A percentile compares a stretch with the other conserved stretches of the same genome.
phyloP scores from a whole-genome alignment of 1,140 invertebrate genomes.

The Ips typographus region DNA sequence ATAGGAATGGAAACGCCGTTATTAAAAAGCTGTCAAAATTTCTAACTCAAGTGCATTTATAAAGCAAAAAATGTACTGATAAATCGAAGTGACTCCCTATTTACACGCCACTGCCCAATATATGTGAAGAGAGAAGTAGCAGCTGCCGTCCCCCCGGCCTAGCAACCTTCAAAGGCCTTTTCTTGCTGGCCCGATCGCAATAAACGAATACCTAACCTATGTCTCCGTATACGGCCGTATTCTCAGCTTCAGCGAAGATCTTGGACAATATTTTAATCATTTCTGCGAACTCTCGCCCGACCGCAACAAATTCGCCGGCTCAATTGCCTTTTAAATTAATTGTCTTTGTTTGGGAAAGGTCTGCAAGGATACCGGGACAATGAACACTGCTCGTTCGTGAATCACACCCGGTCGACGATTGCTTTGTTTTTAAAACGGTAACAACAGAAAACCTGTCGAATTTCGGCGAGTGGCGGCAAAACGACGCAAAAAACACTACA shows the following conservation, averaged over 20 bases:
- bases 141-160: neutral
- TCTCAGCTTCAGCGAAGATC: neutral
- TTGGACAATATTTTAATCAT: conserved; percentile 4
- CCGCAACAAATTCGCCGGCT: neutral
- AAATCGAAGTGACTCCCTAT: too few species aligned
- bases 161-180: conserved; percentile 3
- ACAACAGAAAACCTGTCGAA: too few species aligned
- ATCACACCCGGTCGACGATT: neutral
- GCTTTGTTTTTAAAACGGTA: neutral
- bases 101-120: too few species aligned
- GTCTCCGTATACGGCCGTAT: neutral
- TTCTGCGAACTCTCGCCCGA: neutral
- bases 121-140: neutral
- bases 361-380: too few species aligned
- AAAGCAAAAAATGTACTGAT: too few species aligned
- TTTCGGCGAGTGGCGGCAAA: too few species aligned
- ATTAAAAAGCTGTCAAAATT: too few species aligned
- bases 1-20: too few species aligned
- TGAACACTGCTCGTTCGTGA: neutral
- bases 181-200: neutral
- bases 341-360: neutral
- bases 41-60: too few species aligned
- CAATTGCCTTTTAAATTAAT: conserved; percentile 5
- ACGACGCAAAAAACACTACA: too few species aligned
- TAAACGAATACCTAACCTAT: neutral